Evolutionary conservation across 2,797 vertebrate species (phyloP).

Genomic region (Peromyscus aztecus): DNA sequence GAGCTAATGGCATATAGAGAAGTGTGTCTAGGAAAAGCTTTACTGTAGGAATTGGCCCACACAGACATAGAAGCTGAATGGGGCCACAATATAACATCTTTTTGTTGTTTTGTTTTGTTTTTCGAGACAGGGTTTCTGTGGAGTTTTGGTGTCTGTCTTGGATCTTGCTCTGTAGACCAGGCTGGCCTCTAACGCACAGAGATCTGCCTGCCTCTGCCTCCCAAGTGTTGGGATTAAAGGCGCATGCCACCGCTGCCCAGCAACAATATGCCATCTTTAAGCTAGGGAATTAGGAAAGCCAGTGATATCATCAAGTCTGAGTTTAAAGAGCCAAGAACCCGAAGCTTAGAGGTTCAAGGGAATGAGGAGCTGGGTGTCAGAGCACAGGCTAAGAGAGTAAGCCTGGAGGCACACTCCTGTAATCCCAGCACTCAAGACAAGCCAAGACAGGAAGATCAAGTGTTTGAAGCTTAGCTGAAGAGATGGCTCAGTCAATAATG

Average conservation of each 20-base stretch:
- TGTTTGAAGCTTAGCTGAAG: not conserved
- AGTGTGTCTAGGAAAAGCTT: not conserved
- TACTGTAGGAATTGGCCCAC: not conserved
- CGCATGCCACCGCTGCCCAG: no score
- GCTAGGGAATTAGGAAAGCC: not conserved
- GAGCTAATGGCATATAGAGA: not conserved
- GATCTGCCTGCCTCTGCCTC: no score
- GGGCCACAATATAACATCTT: not conserved
- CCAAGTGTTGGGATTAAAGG: no score
- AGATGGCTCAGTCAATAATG: not conserved
- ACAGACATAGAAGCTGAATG: not conserved
- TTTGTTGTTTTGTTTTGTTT: no score
- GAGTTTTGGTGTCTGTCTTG: no score
- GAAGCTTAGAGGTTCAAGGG: not conserved
- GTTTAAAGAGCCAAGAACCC: not conserved
- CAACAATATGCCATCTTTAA: not conserved
- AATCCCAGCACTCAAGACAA: not conserved
- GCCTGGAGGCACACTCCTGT: not conserved
- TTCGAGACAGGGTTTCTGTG: no score
- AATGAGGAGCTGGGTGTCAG: not conserved
- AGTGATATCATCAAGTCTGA: not conserved
- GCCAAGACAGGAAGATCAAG: not conserved
- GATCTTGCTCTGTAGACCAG: no score
- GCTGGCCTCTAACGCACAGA: no score
- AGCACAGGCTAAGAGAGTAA: not conserved